Evolutionary conservation across 2,113 vertebrate genomes (phyloP), one percentile per base, ranked within the genome.

Genomic region (Megaceryle maxima): DNA sequence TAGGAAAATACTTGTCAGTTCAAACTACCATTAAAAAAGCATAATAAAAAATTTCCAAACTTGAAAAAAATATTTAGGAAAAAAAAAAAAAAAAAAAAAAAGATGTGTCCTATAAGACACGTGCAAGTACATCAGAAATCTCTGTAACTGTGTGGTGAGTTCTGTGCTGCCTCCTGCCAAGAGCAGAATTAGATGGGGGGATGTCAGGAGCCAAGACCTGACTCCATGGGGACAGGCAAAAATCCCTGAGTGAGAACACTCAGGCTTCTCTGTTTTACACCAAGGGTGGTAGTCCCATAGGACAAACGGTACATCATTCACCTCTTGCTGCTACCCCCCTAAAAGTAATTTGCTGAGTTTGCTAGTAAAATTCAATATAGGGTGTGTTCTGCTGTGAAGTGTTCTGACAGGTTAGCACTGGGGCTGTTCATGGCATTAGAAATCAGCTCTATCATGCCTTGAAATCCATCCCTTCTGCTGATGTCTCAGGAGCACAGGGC

Each of bases 331-430:
- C 57, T 85, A 8, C 16, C 46, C 20, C 26, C 70, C 15, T 63
- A 29, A 77, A 81, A 44, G 15, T 7, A 15, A n/a, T 62, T 35
- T 55, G 56, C 14, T 56, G 12, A 31, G 14, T 67, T 85, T 43
- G 46, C 33, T 12, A 24, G 39, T 72, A 82, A 72, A 66, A 5
- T 50, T 63, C 43, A 64, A 13, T 48, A 25, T 15, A 57, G 20
- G 17, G 28, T 67, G 17, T 13, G 24, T 66, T 80, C 78, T 91
- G 46, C 57, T 87, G 22, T n/a, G 53, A 80, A 83, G 48, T 26
- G 35, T 39, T 24, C 0, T 0, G 44, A 15, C 9, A 39, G 16
- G 16, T 20, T 60, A 37, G 21, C 35, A 31, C 24, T 2, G 2
- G 22, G 24, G 9, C 67, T 50, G 20, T 83, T 60, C 11, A 9